Base-by-base conservation (phyloP, 2,113 vertebrate species). In the Alexandromys fortis region DNA sequence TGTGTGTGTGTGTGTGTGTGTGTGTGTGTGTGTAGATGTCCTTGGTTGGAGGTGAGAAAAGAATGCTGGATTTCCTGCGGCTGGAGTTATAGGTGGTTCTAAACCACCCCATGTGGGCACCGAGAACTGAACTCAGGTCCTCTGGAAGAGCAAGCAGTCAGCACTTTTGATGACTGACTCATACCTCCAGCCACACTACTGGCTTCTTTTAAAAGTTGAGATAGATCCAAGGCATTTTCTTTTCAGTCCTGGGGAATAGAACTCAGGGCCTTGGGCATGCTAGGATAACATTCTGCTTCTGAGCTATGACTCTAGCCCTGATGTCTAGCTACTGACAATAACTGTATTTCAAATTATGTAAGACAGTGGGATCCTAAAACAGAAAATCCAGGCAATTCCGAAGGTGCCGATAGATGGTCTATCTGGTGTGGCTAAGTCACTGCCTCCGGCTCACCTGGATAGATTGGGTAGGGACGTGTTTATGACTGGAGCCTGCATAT, bases 191-290 rank as follows among this genome's bases (percentile, higher is more conserved):
- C 6, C 7, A 38, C 79, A 22, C 82, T 14, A 38, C 21, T 42
- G 68, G 19, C n/a, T 81, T 85, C 70, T 86, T 94, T 65, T 33
- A 42, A 92, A 93, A 79, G 12, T 38, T 78, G 76, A 95, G 90
- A 83, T 21, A 77, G 68, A 91, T 11, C 1, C 5, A 72, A 67
- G 1, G 16, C 70, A 82, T 63, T 68, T 70, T 63, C 68, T 75
- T 58, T 78, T 78, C 30, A 52, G 72, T 52, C 19, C 58, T 92
- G 26, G 45, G 17, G 35, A 65, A 55, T 55, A 42, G 24, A 38
- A 33, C 33, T 6, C 33, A 38, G 33, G 81, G 55, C 72, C 33
- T 67, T 28, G 11, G 19, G 33, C 58, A 22, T 42, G 45, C 61
- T 42, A 52, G 72, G 45, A 3, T 45, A 92, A 35, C 33, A 38